A percentile compares a stretch with the other conserved stretches of the same genome.
Conservation (phyloP, 2,113 vertebrate species). For the Xiphophorus hellerii region DNA sequence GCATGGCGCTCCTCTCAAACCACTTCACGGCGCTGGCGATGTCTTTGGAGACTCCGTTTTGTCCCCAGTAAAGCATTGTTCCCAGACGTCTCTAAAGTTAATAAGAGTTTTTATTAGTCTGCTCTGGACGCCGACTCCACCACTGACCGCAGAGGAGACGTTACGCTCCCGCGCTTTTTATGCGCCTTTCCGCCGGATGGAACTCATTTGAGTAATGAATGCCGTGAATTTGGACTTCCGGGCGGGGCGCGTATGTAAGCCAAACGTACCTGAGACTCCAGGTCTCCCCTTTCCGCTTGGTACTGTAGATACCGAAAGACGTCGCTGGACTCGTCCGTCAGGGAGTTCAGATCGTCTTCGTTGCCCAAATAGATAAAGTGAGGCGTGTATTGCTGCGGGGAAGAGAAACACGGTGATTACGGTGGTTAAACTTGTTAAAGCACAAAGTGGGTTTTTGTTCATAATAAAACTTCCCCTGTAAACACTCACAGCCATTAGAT, state of each 20-base stretch:
- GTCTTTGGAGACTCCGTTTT: slow-evolving; percentile 83
- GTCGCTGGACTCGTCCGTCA: slow-evolving; percentile 83
- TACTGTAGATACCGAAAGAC: slow-evolving; percentile 87
- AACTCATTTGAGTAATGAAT: neutral
- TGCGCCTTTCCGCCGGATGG: neutral
- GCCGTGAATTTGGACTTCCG: neutral
- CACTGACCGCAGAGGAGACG: slow-evolving; percentile 10
- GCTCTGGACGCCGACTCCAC: slow-evolving; percentile 9
- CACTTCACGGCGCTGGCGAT: slow-evolving; percentile 83
- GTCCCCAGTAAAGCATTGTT: slow-evolving; percentile 90
- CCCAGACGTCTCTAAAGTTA: slow-evolving; percentile 85
- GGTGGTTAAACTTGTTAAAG: neutral
- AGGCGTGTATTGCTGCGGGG: slow-evolving; percentile 80
- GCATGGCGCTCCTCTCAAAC: slow-evolving; percentile 87
- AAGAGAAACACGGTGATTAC: slow-evolving; percentile 15
- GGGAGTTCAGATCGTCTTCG: slow-evolving; percentile 79
- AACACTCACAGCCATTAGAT: neutral
- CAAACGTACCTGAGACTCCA: slow-evolving; percentile 84
- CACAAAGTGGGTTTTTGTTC: neutral
- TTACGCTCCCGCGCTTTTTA: neutral
- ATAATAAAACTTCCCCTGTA: neutral
- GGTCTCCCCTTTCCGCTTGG: slow-evolving; percentile 86
- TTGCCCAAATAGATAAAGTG: slow-evolving; percentile 86
- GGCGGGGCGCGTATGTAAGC: neutral
- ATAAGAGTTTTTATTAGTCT: slow-evolving; percentile 26